Evolutionary conservation across 2,888 invertebrate genomes (phyloP).

Genomic region (Spilarctia lutea): DNA sequence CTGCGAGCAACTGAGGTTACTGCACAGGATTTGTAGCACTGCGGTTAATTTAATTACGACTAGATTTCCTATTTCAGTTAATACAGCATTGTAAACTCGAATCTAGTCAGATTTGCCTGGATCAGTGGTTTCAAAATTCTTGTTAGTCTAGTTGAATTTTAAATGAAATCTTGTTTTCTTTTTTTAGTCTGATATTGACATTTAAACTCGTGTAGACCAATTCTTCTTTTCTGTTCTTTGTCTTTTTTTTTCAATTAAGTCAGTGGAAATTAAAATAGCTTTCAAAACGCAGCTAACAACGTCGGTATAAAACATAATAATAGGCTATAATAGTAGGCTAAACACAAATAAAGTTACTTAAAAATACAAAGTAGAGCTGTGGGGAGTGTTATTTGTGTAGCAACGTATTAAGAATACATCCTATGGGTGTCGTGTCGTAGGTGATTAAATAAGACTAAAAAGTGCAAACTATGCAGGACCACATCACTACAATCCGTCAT

Average conservation of each 20-base stretch:
- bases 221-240: too few relatives aligned
- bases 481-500: too few relatives aligned
- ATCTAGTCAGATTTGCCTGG: background rate
- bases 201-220: background rate
- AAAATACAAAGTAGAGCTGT: background rate
- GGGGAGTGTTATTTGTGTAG: too few relatives aligned
- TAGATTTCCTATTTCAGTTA: background rate
- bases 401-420: too few relatives aligned
- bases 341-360: background rate
- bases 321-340: background rate
- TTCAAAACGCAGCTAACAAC: too few relatives aligned
- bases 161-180: background rate
- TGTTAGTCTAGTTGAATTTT: background rate
- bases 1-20: background rate
- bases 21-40: slow-evolving; percentile 6
- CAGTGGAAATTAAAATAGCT: too few relatives aligned
- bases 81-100: background rate
- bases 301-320: background rate
- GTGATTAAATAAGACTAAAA: too few relatives aligned
- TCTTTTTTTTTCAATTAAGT: too few relatives aligned
- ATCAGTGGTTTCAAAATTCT: background rate
- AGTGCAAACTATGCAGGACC: too few relatives aligned
- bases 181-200: background rate
- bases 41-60: background rate
- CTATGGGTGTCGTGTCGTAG: too few relatives aligned